phyloP scores from a whole-genome alignment of 2,888 invertebrate species.

The Leptogaster cylindrica region DNA sequence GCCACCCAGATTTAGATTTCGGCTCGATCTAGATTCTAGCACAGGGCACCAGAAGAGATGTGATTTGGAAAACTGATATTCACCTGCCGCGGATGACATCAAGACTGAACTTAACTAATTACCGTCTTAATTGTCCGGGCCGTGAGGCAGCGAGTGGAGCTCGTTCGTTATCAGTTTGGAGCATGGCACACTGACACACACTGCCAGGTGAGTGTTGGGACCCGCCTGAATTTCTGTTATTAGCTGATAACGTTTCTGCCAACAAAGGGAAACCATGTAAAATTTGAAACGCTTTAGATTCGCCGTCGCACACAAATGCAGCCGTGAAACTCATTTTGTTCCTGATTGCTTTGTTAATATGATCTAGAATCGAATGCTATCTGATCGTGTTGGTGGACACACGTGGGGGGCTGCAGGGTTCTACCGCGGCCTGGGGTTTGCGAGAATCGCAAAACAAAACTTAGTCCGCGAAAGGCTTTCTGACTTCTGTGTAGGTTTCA shows the following conservation, averaged over 20 bases:
- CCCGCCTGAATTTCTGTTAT: conserved; percentile 19
- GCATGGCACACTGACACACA: conserved; percentile 6
- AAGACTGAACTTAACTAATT: conserved; percentile 45
- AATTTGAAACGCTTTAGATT: conserved; percentile 21
- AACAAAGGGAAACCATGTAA: conserved; percentile 16
- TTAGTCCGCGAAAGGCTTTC: too few species aligned
- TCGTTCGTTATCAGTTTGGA: conserved; percentile 30
- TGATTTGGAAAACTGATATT: conserved; percentile 39
- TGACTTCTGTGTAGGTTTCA: too few species aligned
- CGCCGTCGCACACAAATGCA: background rate
- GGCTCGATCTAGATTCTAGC: background rate
- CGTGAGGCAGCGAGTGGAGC: conserved; percentile 31
- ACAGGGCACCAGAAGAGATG: background rate
- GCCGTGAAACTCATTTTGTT: background rate
- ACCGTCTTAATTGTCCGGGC: conserved; percentile 42
- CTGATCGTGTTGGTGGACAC: too few species aligned
- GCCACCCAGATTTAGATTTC: conserved; percentile 48
- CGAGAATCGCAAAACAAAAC: too few species aligned
- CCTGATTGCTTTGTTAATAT: too few species aligned
- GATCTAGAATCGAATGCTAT: too few species aligned
- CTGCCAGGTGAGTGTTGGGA: conserved; percentile 7
- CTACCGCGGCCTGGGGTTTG: too few species aligned
- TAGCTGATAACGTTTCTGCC: conserved; percentile 24
- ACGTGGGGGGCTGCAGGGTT: too few species aligned
- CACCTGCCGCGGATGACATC: conserved; percentile 43